phyloP scores from a whole-genome alignment of 1,140 invertebrate species.

The Mesaphorura yosii region DNA sequence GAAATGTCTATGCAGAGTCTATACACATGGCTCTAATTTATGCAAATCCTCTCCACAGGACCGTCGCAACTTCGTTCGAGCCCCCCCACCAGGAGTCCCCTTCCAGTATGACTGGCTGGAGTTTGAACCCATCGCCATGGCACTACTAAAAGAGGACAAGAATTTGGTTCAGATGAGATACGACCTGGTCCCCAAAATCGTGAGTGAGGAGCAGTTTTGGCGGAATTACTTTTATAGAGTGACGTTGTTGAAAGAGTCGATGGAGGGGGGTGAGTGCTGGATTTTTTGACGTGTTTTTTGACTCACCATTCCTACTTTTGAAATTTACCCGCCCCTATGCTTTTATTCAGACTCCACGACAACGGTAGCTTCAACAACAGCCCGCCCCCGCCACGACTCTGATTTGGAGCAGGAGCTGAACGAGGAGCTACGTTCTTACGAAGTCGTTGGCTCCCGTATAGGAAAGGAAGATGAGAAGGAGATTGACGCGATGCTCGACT shows the following conservation, averaged over 20 bases:
- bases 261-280: constrained; percentile 39
- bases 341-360: no score
- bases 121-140: constrained; percentile 72
- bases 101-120: constrained; percentile 91
- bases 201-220: constrained; percentile 98
- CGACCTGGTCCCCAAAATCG: constrained; percentile 95
- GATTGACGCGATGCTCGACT: constrained; percentile 24
- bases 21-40: no score
- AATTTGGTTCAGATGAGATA: constrained; percentile 96
- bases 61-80: constrained; percentile 89
- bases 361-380: no score
- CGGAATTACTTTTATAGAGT: constrained; percentile 99
- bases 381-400: constrained; percentile 6
- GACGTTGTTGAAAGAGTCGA: constrained; percentile 85
- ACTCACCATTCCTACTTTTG: no score
- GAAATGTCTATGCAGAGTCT: no score
- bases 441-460: constrained; percentile 13
- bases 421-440: constrained; percentile 24
- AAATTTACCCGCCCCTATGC: no score
- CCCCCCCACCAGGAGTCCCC: constrained; percentile 85
- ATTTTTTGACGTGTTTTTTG: not conserved
- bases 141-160: constrained; percentile 85
- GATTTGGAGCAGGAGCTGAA: constrained; percentile 23
- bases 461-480: constrained; percentile 22
- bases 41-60: constrained; percentile 62